phyloP scores from a whole-genome alignment of 2,113 vertebrate species.

The Phrynosoma platyrhinos region DNA sequence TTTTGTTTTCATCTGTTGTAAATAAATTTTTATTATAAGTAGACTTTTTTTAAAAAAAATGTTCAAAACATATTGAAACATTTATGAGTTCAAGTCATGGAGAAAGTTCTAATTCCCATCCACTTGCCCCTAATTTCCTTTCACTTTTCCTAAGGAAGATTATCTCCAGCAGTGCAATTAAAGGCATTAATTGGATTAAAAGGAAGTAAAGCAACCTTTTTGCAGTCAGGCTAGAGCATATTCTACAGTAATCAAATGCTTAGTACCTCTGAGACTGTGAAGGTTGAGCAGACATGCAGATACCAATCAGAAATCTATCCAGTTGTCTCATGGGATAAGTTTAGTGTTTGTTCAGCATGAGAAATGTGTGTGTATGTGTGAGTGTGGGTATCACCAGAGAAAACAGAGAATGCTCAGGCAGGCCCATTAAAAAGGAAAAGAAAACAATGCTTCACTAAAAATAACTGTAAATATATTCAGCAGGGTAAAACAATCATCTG shows the following conservation, averaged over 20 bases:
- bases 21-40: not conserved
- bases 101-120: slow-evolving; percentile 23
- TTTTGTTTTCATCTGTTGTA: not conserved
- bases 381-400: slow-evolving; percentile 31
- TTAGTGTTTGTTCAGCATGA: slow-evolving; percentile 21
- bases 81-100: slow-evolving; percentile 29
- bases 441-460: slow-evolving; percentile 52
- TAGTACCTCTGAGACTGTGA: slow-evolving; percentile 5
- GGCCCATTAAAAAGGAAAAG: slow-evolving; percentile 24
- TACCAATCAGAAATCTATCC: slow-evolving; percentile 40
- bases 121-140: not conserved
- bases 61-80: not conserved
- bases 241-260: slow-evolving; percentile 36
- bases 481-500: slow-evolving; percentile 78
- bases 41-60: not conserved
- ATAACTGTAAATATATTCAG: slow-evolving; percentile 78
- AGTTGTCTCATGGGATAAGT: slow-evolving; percentile 39
- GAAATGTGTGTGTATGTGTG: slow-evolving; percentile 37
- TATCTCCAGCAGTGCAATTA: slow-evolving; percentile 38
- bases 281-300: slow-evolving; percentile 31
- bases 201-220: slow-evolving; percentile 32
- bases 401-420: slow-evolving; percentile 46
- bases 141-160: slow-evolving; percentile 20
- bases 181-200: slow-evolving; percentile 42
- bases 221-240: slow-evolving; percentile 5